These are phyloP conservation scores for Podocnemis expansa DNA, from an alignment of 2,113 vertebrate genomes.

Conservation along the genomic window DNA sequence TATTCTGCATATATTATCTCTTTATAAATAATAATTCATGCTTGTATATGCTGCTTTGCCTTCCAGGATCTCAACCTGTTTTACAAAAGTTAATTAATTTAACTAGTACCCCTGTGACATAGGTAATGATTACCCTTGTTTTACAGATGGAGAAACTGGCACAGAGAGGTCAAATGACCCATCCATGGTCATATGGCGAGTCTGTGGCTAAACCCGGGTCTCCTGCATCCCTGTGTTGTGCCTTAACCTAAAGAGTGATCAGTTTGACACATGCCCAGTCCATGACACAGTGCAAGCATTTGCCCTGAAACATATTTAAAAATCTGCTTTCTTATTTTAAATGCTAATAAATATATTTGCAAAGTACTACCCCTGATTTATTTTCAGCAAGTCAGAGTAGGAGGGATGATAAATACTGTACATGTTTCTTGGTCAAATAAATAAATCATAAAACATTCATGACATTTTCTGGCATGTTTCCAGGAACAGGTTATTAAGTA, in stretches of 20 bases:
- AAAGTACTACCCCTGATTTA: slow-evolving; percentile 8
- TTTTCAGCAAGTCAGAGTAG: slow-evolving; percentile 3
- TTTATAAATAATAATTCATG: not conserved
- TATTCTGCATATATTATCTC: not conserved
- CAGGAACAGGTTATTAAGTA: slow-evolving; percentile 38
- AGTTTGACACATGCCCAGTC: not conserved
- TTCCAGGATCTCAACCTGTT: not conserved
- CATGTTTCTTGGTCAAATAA: not conserved
- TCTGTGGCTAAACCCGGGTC: not conserved
- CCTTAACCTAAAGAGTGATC: not conserved
- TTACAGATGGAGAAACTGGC: not conserved
- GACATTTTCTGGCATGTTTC: slow-evolving; percentile 18
- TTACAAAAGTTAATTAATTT: not conserved
- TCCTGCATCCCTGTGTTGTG: not conserved
- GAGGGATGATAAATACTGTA: slow-evolving; percentile 15
- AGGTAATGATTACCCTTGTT: not conserved
- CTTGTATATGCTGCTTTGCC: not conserved
- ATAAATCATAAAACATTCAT: slow-evolving; percentile 30
- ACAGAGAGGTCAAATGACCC: not conserved
- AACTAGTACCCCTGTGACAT: not conserved
- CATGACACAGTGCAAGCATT: not conserved
- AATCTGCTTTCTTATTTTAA: not conserved
- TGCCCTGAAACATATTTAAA: not conserved
- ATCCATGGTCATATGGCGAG: not conserved
- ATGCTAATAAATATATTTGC: not conserved